Conservation (phyloP, 2,888 invertebrate species). For the Amphimallon solstitiale region DNA sequence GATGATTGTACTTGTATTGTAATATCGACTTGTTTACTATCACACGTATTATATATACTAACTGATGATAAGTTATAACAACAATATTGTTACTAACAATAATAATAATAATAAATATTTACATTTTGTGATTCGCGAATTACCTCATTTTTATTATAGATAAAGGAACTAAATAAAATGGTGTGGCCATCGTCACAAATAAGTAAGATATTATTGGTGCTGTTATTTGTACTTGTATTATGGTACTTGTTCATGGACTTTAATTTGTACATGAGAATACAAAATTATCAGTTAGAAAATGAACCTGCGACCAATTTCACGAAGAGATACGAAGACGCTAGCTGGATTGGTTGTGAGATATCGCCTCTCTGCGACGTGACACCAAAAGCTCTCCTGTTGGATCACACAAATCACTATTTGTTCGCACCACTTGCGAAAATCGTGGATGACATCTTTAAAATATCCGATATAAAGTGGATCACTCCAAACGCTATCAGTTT, state of each 20-base stretch:
- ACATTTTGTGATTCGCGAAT: slow-evolving; percentile 29
- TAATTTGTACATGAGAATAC: slow-evolving; percentile 75
- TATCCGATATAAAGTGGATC: slow-evolving; percentile 65
- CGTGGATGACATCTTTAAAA: slow-evolving; percentile 71
- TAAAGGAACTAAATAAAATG: slow-evolving; percentile 62
- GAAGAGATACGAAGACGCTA: slow-evolving; percentile 65
- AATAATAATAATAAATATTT: slow-evolving; percentile 23
- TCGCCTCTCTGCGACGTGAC: slow-evolving; percentile 84
- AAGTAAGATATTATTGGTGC: slow-evolving; percentile 72
- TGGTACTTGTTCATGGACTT: slow-evolving; percentile 81
- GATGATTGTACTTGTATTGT: too few species aligned
- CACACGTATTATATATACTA: too few species aligned
- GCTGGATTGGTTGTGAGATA: slow-evolving; percentile 75
- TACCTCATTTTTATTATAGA: slow-evolving; percentile 12
- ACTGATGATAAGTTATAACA: not conserved
- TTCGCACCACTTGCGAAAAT: slow-evolving; percentile 82
- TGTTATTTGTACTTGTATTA: slow-evolving; percentile 68
- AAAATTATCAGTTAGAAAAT: slow-evolving; percentile 72
- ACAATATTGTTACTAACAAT: not conserved
- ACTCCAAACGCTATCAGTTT: slow-evolving; percentile 88
- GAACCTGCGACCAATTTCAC: slow-evolving; percentile 58
- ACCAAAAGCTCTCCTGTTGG: slow-evolving; percentile 83
- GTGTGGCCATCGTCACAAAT: slow-evolving; percentile 79
- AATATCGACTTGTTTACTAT: too few species aligned
- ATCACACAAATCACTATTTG: slow-evolving; percentile 85